Evolutionary conservation across 2,113 vertebrate genomes (phyloP).

Genomic region (Muscicapa adusta): DNA sequence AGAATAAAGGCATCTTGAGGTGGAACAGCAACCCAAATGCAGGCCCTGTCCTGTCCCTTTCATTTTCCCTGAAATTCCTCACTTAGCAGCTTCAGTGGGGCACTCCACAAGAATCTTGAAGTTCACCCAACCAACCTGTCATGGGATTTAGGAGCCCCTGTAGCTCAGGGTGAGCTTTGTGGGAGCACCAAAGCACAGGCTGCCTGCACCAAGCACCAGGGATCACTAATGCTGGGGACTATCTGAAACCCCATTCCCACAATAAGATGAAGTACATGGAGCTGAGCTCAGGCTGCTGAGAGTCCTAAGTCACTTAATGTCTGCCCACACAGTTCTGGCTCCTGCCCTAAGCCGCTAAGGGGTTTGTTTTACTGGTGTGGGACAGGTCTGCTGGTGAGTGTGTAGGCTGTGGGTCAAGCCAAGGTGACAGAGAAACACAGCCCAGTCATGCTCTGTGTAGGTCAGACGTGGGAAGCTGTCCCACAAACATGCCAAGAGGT

Average conservation of each 20-base stretch:
- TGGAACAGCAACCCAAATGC: neutral
- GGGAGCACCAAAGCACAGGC: neutral
- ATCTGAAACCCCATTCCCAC: neutral
- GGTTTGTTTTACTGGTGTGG: neutral
- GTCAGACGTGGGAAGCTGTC: neutral
- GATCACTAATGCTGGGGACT: neutral
- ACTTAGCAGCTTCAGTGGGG: neutral
- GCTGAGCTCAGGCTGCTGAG: neutral
- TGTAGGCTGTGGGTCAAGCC: neutral
- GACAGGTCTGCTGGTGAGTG: neutral
- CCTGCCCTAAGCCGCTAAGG: neutral
- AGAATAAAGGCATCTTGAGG: fast-evolving
- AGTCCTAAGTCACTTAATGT: neutral
- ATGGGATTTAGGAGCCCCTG: neutral
- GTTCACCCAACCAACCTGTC: neutral
- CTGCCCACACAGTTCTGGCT: neutral
- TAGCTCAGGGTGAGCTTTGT: neutral
- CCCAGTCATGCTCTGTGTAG: neutral
- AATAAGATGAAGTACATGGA: neutral
- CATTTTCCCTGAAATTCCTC: neutral
- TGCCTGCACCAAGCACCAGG: neutral
- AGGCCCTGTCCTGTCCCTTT: neutral
- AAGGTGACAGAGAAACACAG: neutral
- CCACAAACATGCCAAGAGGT: neutral
- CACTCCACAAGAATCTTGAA: neutral